phyloP scores from a whole-genome alignment of 2,888 invertebrate species.

The Mythimna vitellina region DNA sequence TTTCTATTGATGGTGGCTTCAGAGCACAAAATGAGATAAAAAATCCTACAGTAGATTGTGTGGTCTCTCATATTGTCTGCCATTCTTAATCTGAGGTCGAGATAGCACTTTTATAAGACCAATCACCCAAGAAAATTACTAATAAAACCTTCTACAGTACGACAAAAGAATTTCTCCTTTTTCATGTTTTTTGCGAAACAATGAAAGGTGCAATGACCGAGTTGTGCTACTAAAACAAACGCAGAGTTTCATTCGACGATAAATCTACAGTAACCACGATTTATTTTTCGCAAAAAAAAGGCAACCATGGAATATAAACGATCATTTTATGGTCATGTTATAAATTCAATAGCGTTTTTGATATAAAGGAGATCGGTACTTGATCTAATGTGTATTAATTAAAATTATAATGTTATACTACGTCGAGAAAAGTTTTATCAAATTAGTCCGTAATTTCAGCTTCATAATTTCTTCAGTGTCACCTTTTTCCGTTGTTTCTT shows the following conservation, averaged over 20 bases:
- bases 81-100: constrained; percentile 23
- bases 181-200: constrained; percentile 23
- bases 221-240: constrained; percentile 25
- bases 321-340: not conserved
- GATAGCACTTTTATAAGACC: constrained; percentile 27
- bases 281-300: constrained; percentile 22
- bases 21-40: constrained; percentile 27
- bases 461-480: not conserved
- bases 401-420: not conserved
- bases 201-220: constrained; percentile 46
- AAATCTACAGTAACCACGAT: constrained; percentile 27
- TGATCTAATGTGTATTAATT: not conserved
- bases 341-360: constrained; percentile 7
- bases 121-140: constrained; percentile 6
- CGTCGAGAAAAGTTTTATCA: too few relatives aligned
- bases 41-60: constrained; percentile 10
- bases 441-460: too few relatives aligned
- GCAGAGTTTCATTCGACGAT: constrained; percentile 24
- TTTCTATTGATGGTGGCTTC: constrained; percentile 11
- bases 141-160: constrained; percentile 29
- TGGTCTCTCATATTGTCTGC: constrained; percentile 28
- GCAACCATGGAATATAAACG: not conserved
- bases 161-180: not conserved
- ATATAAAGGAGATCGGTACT: not conserved
- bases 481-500: not conserved